Conservation (phyloP, 2,113 vertebrate genomes). For the Lamprologus lemairii region DNA sequence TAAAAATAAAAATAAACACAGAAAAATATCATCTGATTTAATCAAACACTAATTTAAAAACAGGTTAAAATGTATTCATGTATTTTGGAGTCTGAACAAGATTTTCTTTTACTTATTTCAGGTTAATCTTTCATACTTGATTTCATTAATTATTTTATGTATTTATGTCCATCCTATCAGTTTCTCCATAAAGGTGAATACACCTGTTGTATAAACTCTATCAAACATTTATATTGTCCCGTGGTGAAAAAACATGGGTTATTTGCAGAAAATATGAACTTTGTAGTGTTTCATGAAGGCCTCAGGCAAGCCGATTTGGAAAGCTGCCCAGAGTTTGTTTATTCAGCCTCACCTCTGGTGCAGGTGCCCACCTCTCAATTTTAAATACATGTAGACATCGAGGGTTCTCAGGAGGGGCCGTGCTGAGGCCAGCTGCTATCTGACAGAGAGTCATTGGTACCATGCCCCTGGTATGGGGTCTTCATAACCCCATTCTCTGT, state of each 20-base stretch:
- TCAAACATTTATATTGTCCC: background rate
- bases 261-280: background rate
- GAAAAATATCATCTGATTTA: background rate
- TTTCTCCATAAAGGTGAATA: background rate
- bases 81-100: background rate
- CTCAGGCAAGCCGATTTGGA: background rate
- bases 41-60: background rate
- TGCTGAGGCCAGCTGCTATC: background rate
- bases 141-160: background rate
- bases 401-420: background rate
- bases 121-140: background rate
- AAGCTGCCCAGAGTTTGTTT: background rate
- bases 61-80: background rate
- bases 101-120: background rate
- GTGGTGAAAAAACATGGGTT: fast-evolving
- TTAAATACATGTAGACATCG: background rate
- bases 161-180: background rate
- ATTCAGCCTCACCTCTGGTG: background rate
- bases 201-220: background rate
- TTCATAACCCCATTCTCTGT: background rate
- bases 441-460: background rate
- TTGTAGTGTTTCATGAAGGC: background rate
- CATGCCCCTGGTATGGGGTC: background rate
- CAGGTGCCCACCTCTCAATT: background rate
- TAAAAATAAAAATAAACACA: background rate